phyloP scores from a whole-genome alignment of 1,140 invertebrate genomes.

The Tribolium castaneum region DNA sequence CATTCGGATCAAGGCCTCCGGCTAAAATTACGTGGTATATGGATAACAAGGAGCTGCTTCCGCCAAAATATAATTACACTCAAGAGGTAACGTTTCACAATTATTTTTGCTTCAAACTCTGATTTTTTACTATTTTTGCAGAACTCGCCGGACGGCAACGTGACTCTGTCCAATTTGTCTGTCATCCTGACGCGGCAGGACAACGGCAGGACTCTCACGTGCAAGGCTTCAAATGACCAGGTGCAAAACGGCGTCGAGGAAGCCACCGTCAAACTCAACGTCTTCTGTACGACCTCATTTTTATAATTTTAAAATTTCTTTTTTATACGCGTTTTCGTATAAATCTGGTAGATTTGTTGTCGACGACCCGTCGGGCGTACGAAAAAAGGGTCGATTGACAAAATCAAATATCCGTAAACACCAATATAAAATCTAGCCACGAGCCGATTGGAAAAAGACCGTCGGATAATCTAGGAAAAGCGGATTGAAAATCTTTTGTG shows the following conservation, averaged over 20 bases:
- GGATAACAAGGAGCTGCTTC: slow-evolving; percentile 73
- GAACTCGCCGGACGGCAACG: slow-evolving; percentile 82
- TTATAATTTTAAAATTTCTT: slow-evolving; percentile 44
- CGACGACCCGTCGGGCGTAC: neutral
- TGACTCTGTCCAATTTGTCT: slow-evolving; percentile 79
- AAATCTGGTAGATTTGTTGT: neutral
- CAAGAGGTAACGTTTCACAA: slow-evolving; percentile 66
- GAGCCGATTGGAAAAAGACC: slow-evolving; percentile 45
- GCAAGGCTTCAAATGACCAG: slow-evolving; percentile 82
- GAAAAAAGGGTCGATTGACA: slow-evolving; percentile 21
- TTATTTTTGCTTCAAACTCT: neutral
- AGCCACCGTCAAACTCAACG: slow-evolving; percentile 82
- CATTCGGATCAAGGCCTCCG: slow-evolving; percentile 82
- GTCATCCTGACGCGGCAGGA: slow-evolving; percentile 81
- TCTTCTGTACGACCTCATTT: slow-evolving; percentile 79
- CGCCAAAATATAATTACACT: slow-evolving; percentile 64
- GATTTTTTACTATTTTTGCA: slow-evolving; percentile 61
- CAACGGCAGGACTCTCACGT: slow-evolving; percentile 81
- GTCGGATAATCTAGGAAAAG: slow-evolving; percentile 49
- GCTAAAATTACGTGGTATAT: slow-evolving; percentile 86
- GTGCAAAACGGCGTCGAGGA: slow-evolving; percentile 79
- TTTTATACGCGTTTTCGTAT: neutral
- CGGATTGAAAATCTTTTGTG: slow-evolving; percentile 52
- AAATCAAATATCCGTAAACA: slow-evolving; percentile 48
- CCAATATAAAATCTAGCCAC: slow-evolving; percentile 53